Evolutionary conservation across 2,797 vertebrate genomes (phyloP).

Genomic region (Neoniphon sammara): DNA sequence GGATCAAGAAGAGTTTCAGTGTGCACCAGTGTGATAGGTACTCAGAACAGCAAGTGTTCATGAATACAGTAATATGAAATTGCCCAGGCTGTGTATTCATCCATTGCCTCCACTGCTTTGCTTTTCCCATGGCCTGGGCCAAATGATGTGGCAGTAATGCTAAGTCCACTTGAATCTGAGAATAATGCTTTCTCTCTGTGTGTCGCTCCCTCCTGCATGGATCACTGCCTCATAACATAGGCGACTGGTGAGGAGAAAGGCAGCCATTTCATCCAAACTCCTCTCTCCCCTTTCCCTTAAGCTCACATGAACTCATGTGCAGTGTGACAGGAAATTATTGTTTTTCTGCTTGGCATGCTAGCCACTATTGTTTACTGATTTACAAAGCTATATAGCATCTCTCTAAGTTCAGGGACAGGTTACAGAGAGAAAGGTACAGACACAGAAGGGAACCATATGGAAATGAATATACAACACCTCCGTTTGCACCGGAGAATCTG

Average conservation of each 20-base stretch:
- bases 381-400: neutral
- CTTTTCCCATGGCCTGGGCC: constrained; percentile 52
- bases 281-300: constrained; percentile 30
- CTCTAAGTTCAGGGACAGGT: neutral
- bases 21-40: neutral
- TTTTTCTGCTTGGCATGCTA: neutral
- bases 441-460: neutral
- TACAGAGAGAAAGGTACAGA: fast-evolving
- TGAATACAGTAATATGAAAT: constrained; percentile 52
- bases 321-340: constrained; percentile 12
- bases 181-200: constrained; percentile 60
- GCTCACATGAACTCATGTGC: constrained; percentile 13
- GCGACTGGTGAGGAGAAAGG: constrained; percentile 41
- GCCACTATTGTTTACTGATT: constrained; percentile 10
- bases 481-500: too few relatives aligned
- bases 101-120: constrained; percentile 49
- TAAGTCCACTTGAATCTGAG: constrained; percentile 68
- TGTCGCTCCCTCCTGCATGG: constrained; percentile 60
- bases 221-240: constrained; percentile 71
- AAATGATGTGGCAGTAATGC: constrained; percentile 76
- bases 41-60: constrained; percentile 33
- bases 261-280: constrained; percentile 50
- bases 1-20: neutral
- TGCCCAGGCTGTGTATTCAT: constrained; percentile 47
- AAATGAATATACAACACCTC: neutral